Base-by-base conservation (phyloP, 2,113 vertebrate species). In the Numenius arquata region DNA sequence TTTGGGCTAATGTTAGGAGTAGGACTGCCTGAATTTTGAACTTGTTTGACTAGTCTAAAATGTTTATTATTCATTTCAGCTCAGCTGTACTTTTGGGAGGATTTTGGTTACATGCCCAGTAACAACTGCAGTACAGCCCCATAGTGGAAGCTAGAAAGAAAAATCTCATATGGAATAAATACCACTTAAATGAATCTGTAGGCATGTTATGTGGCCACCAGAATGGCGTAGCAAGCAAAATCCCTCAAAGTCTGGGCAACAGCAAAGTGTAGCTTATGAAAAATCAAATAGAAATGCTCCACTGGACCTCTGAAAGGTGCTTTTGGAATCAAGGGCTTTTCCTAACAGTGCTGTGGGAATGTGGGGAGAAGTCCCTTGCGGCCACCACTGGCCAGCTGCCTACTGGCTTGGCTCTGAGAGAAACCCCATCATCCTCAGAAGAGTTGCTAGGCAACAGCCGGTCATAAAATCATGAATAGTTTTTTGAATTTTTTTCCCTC, bases 371-470 rank as follows among this genome's bases (percentile, higher is more conserved):
- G 18, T 38, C n/a, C 14, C 15, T 59, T 71, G 38, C 2, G 1
- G n/a, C 11, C 7, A 43, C 15, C 89, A 27, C 27, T 0, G 2
- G 17, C 41, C 27, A 48, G 34, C 8, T 78, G 21, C 50, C 52
- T 68, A 36, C 66, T 71, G 63, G 47, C 36, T 20, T 73, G 11
- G 27, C 18, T 38, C 36, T 56, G 36, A 93, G 34, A 2, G 5
- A 93, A 90, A 80, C 61, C 55, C 21, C 70, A 56, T 50, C 63
- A 65, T 71, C 15, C 58, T 80, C 56, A 65, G 36, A 29, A 90
- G 53, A 87, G 92, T 59, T 95, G 79, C 89, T 89, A 75, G 40
- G 95, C 50, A 96, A 93, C 88, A 80, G 15, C 14, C 3, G 12
- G 41, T 75, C 66, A 79, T 93, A 91, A 93, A 90, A 81, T 82